phyloP scores from a whole-genome alignment of 2,113 vertebrate species.

The Cyanoliseus patagonus region DNA sequence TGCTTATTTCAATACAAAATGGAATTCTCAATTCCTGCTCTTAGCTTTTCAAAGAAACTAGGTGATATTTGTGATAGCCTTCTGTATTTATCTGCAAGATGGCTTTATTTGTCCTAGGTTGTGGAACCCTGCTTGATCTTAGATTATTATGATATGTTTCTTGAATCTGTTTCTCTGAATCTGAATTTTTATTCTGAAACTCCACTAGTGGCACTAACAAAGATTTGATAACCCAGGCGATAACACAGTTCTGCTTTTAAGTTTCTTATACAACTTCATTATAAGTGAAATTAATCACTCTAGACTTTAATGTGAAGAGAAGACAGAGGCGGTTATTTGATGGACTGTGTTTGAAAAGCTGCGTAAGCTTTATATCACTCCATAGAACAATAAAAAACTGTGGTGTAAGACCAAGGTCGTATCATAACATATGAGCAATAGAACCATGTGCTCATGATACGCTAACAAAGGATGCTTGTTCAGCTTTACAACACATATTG shows the following conservation, averaged over 20 bases:
- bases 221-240: conserved; percentile 58
- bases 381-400: conserved; percentile 81
- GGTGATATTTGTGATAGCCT: conserved; percentile 55
- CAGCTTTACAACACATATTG: conserved; percentile 29
- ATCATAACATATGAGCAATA: conserved; percentile 60
- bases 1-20: conserved; percentile 2
- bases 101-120: conserved; percentile 48
- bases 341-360: conserved; percentile 61
- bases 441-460: conserved; percentile 26
- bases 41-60: conserved; percentile 40
- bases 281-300: conserved; percentile 81
- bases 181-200: conserved; percentile 63
- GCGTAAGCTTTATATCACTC: conserved; percentile 68
- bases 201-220: conserved; percentile 35
- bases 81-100: conserved; percentile 37
- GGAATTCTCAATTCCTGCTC: background rate
- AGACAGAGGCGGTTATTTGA: conserved; percentile 58
- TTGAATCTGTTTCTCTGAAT: conserved; percentile 27
- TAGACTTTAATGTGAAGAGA: conserved; percentile 77
- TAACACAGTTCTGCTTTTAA: conserved; percentile 60
- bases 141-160: conserved; percentile 62
- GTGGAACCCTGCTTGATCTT: conserved; percentile 8
- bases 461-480: conserved; percentile 37
- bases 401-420: conserved; percentile 68
- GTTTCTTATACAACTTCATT: conserved; percentile 73